Evolutionary conservation across 2,113 vertebrate genomes (phyloP), one percentile per base, ranked within the genome.

Genomic region (Sceloporus tristichus): DNA sequence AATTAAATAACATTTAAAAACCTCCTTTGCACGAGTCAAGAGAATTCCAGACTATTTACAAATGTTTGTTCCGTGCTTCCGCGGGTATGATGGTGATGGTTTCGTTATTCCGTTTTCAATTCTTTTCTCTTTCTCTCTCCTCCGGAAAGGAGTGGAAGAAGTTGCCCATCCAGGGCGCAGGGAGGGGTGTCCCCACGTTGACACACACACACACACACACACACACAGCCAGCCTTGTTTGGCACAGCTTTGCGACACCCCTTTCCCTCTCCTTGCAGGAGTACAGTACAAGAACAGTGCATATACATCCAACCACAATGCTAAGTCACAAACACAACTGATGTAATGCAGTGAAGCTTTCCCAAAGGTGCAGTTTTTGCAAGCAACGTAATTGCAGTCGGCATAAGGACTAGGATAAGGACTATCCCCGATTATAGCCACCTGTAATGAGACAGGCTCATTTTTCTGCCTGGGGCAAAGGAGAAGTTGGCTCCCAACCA

Each of bases 1-100:
- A 95, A 93, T 94, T 93, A 94, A 96, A 87, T 87, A 94, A 95
- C 95, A 94, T 94, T 95, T 95, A 94, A 95, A 96, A 95, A 93
- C 91, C 93, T 92, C 89, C 88, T 93, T 82, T 84, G 79, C 78
- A 78, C 16, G 62, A 93, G 92, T 92, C 93, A 93, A 87, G 93
- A 95, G 93, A 91, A 86, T 92, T 85, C 91, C 93, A 91, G 91
- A 91, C 29, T 94, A 96, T 94, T 94, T 94, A 96, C 93, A 95
- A 92, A 95, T 81, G 89, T 79, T n/a, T 8, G 86, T 75, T 85
- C 82, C 42, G 38, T 25, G 18, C 66, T 29, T 68, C 34, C 2
- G 6, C 29, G 34, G 71, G 78, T 73, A 48, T 40, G 85, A 40
- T 73, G 66, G 27, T 23, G 85, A 73, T 40, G 40, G 34, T 21